Evolutionary conservation across 2,113 vertebrate genomes (phyloP).

Genomic region (Podiceps cristatus): DNA sequence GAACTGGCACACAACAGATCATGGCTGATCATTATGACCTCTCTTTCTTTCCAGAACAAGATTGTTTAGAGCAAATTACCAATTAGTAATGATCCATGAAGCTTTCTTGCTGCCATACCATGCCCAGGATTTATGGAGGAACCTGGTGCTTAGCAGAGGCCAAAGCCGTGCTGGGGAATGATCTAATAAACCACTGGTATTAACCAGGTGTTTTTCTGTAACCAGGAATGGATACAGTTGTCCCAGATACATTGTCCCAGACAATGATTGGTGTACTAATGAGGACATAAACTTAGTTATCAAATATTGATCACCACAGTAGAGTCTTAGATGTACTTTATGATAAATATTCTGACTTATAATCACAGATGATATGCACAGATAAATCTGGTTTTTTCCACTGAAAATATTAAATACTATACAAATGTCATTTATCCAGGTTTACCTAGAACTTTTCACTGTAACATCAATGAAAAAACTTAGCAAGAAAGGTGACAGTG

Average conservation of each 20-base stretch:
- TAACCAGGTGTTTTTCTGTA: background rate
- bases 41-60: background rate
- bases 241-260: background rate
- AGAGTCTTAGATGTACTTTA: background rate
- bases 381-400: background rate
- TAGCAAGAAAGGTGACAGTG: background rate
- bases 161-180: background rate
- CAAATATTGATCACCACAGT: background rate
- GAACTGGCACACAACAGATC: background rate
- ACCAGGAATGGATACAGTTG: background rate
- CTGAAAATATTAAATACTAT: background rate
- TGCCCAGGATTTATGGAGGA: background rate
- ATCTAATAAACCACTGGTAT: background rate
- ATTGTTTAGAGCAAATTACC: background rate
- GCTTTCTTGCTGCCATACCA: background rate
- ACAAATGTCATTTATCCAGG: background rate
- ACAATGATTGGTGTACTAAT: background rate
- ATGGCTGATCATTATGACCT: fast-evolving
- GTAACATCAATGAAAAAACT: background rate
- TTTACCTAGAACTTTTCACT: background rate
- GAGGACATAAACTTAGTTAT: background rate
- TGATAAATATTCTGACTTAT: background rate
- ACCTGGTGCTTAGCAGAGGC: background rate
- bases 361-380: background rate
- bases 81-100: background rate